phyloP scores from a whole-genome alignment of 2,888 invertebrate species.

The Hydrotaea cyrtoneurina region DNA sequence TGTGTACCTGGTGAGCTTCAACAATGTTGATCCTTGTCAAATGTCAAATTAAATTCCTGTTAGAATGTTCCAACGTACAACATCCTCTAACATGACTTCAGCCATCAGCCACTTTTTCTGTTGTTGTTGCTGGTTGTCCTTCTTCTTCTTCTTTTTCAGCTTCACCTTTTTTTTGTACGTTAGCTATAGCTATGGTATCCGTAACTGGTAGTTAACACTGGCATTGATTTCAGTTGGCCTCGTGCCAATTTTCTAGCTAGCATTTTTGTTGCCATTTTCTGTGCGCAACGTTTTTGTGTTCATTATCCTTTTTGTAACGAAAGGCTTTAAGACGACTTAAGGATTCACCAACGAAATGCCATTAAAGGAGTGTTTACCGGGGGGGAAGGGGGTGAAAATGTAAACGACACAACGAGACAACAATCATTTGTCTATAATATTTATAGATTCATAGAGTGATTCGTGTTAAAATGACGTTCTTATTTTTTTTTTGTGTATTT shows the following conservation, averaged over 20 bases:
- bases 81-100: conserved; percentile 55
- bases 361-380: too few species aligned
- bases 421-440: conserved; percentile 43
- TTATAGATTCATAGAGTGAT: conserved; percentile 63
- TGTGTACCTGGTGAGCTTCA: conserved; percentile 52
- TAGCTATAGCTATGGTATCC: too few species aligned
- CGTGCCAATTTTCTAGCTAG: conserved; percentile 57
- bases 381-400: neutral
- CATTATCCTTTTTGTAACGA: conserved; percentile 31
- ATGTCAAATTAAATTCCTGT: conserved; percentile 66
- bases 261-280: neutral
- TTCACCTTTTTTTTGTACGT: too few species aligned
- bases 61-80: conserved; percentile 57
- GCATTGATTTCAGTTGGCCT: conserved; percentile 66
- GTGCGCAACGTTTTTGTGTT: conserved; percentile 22
- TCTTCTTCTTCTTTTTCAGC: neutral
- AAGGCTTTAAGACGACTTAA: conserved; percentile 15
- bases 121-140: neutral
- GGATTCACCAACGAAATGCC: neutral
- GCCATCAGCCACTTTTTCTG: neutral
- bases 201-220: conserved; percentile 51
- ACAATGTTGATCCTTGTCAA: conserved; percentile 66
- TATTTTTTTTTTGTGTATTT: neutral
- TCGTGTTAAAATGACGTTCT: conserved; percentile 60
- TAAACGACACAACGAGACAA: neutral